Conservation (phyloP, 2,113 vertebrate species). For the Bujurquina vittata region DNA sequence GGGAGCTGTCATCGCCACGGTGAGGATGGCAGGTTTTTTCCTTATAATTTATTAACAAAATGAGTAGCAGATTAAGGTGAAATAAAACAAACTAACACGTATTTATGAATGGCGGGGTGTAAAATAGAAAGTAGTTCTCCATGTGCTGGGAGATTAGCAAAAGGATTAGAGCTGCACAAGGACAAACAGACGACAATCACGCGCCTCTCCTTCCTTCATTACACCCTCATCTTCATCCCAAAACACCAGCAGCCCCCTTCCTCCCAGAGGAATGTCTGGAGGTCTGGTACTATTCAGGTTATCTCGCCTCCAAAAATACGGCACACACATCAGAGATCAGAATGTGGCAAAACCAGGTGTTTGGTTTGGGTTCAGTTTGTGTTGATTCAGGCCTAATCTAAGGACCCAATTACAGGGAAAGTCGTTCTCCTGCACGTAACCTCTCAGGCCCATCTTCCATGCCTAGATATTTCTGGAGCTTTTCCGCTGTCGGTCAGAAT, state of each 20-base stretch:
- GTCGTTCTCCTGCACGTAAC: background rate
- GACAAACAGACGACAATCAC: constrained; percentile 61
- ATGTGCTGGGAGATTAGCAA: constrained; percentile 71
- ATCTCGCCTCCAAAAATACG: background rate
- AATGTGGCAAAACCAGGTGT: background rate
- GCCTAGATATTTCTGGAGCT: background rate
- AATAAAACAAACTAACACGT: background rate
- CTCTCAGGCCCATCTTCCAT: background rate
- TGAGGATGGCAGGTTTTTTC: background rate
- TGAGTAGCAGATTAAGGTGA: background rate
- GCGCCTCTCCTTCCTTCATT: constrained; percentile 8
- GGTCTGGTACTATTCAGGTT: background rate
- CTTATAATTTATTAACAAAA: background rate
- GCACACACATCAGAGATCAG: background rate
- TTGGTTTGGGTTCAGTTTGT: background rate
- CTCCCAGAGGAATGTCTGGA: background rate
- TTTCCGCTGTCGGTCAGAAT: background rate
- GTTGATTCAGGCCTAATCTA: background rate
- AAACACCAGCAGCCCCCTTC: background rate
- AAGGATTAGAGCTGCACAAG: constrained; percentile 77
- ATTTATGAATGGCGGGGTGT: constrained; percentile 33
- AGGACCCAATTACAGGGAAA: background rate
- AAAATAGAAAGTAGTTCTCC: constrained; percentile 67
- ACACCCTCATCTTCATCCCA: background rate
- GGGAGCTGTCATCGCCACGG: background rate